phyloP scores from a whole-genome alignment of 2,797 vertebrate species.

The Enteromius paludinosus region DNA sequence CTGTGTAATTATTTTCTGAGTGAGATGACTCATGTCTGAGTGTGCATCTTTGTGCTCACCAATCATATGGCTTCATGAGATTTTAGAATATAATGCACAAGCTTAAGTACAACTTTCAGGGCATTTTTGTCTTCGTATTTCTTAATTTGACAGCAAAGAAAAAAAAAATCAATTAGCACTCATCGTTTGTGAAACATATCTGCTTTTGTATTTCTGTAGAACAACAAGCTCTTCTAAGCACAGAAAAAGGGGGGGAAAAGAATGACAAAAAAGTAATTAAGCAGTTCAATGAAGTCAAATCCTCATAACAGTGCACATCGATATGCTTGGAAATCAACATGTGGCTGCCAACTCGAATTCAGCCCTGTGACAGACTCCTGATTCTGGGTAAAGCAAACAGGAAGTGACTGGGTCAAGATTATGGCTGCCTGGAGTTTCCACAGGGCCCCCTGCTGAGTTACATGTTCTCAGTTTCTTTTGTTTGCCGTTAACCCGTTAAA shows the following conservation, averaged over 20 bases:
- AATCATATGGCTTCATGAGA: neutral
- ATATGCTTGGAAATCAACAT: conserved; percentile 26
- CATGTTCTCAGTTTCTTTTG: conserved; percentile 82
- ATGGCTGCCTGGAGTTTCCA: conserved; percentile 76
- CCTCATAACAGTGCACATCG: conserved; percentile 1
- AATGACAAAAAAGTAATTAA: neutral
- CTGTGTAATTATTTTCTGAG: neutral
- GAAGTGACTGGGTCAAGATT: conserved; percentile 74
- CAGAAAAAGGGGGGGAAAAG: neutral
- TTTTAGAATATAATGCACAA: too few relatives aligned
- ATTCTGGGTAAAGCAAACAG: conserved; percentile 68
- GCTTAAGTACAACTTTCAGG: neutral
- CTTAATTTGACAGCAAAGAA: neutral
- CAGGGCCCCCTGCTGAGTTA: conserved; percentile 78
- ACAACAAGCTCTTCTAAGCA: neutral
- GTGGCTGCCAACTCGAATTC: conserved; percentile 29
- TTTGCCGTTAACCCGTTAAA: conserved; percentile 85
- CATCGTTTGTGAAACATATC: conserved; percentile 16
- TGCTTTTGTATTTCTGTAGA: neutral
- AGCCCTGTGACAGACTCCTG: conserved; percentile 42
- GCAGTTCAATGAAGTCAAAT: neutral
- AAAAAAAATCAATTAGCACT: neutral
- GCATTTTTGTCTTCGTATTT: neutral
- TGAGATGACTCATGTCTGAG: neutral
- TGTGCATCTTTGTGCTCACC: neutral